Conservation (phyloP, 1,140 invertebrate species). For the Panagrolaimus sp. region DNA sequence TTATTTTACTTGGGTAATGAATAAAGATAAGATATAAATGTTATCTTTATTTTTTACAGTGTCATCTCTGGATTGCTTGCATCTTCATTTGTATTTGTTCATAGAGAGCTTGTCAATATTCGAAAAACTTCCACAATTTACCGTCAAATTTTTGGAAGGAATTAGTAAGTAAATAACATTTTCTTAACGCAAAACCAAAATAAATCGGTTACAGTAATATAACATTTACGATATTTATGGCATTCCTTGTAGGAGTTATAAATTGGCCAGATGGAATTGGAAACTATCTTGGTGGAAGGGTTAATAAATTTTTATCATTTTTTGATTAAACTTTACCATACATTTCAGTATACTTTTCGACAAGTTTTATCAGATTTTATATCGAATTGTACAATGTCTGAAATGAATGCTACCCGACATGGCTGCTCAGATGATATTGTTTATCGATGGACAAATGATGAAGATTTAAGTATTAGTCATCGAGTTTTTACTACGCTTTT, state of each 20-base stretch:
- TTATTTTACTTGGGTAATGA: conserved; percentile 84
- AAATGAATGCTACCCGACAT: conserved; percentile 29
- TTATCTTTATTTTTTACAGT: conserved; percentile 62
- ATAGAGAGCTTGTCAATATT: conserved; percentile 64
- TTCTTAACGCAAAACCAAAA: neutral
- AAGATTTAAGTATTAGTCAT: conserved; percentile 18
- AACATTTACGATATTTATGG: conserved; percentile 49
- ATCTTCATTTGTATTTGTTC: conserved; percentile 84
- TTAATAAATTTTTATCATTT: conserved; percentile 2
- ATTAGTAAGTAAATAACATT: conserved; percentile 31
- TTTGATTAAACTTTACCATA: neutral
- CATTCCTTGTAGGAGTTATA: conserved; percentile 48
- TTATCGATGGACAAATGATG: conserved; percentile 40
- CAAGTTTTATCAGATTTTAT: conserved; percentile 54
- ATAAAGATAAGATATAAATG: no score
- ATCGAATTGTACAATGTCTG: conserved; percentile 49
- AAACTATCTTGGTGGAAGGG: conserved; percentile 49
- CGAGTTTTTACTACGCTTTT: conserved; percentile 29
- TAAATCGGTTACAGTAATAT: conserved; percentile 28
- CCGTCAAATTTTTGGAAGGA: conserved; percentile 49
- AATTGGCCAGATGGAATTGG: conserved; percentile 52
- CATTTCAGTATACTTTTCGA: conserved; percentile 49
- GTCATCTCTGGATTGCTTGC: conserved; percentile 79
- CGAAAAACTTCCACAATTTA: conserved; percentile 40
- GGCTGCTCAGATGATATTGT: conserved; percentile 42